phyloP scores from a whole-genome alignment of 2,797 vertebrate species.

The Cossypha dichroa region DNA sequence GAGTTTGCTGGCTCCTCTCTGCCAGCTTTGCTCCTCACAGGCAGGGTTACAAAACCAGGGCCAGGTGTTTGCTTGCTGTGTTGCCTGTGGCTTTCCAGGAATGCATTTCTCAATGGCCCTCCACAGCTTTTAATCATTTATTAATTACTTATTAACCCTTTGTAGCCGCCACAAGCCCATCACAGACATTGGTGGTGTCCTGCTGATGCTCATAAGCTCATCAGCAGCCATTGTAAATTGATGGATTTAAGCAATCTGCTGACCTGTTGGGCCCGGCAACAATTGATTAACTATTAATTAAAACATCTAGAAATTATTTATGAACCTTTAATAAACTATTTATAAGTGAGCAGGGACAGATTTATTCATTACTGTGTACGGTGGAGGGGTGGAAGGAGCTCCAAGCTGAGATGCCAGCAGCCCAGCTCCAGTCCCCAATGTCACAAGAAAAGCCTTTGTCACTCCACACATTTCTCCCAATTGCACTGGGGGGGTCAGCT shows the following conservation, averaged over 20 bases:
- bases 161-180: not conserved
- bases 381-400: not conserved
- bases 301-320: constrained; percentile 49
- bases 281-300: constrained; percentile 62
- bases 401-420: not conserved
- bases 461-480: not conserved
- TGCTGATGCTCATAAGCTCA: not conserved
- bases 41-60: not conserved
- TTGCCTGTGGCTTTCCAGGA: not conserved
- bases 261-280: constrained; percentile 19
- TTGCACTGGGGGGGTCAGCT: not conserved
- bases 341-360: constrained; percentile 1
- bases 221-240: not conserved
- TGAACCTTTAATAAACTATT: constrained; percentile 51
- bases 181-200: not conserved
- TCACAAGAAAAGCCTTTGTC: not conserved
- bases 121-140: not conserved
- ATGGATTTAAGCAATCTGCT: not conserved
- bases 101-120: not conserved
- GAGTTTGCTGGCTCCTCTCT: not conserved
- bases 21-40: not conserved
- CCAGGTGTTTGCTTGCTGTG: not conserved
- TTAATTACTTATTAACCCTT: constrained; percentile 14
- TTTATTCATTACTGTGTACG: not conserved
- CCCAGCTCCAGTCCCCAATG: not conserved